A percentile compares a stretch with the other conserved stretches of the same genome.
Evolutionary conservation across 2,113 vertebrate genomes (phyloP).

Genomic region (Aleadryas rufinucha): DNA sequence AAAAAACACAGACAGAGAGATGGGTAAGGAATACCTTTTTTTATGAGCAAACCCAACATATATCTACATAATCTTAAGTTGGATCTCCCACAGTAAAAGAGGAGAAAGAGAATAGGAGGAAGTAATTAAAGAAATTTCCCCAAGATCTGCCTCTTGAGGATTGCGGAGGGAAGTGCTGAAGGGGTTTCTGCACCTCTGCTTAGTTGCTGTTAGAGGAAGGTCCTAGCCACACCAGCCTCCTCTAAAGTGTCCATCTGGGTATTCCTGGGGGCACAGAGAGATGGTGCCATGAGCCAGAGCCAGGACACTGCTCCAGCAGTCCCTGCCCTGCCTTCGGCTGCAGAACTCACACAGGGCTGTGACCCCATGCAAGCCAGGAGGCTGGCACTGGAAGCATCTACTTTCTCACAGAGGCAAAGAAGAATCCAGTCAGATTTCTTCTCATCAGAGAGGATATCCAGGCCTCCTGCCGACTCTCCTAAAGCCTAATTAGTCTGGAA

Average conservation of each 20-base stretch:
- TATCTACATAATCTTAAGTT: background rate
- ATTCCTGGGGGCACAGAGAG: background rate
- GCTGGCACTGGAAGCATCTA: background rate
- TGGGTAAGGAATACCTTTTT: background rate
- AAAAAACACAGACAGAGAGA: background rate
- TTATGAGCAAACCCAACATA: background rate
- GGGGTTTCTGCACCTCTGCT: background rate
- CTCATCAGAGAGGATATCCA: background rate
- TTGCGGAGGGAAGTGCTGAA: background rate
- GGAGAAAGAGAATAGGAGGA: background rate
- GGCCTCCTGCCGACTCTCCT: background rate
- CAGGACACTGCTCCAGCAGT: background rate
- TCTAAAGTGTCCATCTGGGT: background rate
- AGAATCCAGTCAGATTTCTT: background rate
- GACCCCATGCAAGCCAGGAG: background rate
- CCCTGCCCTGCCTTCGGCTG: background rate
- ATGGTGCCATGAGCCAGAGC: background rate
- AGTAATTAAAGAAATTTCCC: background rate
- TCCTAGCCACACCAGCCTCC: background rate
- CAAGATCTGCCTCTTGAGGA: background rate
- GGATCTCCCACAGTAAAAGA: background rate
- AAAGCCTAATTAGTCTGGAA: constrained; percentile 43
- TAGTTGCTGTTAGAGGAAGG: background rate
- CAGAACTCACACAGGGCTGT: background rate
- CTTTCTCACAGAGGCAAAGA: background rate